Conservation (phyloP, 2,888 invertebrate genomes). For the Ischnus inquisitorius region DNA sequence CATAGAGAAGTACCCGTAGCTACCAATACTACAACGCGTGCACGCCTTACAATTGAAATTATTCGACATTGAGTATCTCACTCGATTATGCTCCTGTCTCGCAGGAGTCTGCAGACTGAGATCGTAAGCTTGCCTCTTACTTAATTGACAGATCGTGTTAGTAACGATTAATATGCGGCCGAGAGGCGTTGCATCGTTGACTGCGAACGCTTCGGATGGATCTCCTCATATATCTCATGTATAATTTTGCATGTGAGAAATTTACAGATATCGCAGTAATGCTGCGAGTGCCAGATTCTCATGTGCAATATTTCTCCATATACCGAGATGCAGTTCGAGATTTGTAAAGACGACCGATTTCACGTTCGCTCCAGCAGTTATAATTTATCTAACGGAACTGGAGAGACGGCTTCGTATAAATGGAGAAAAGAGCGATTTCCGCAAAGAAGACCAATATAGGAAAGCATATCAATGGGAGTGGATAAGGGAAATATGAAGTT, state of each 20-base stretch:
- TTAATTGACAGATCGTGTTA: conserved; percentile 66
- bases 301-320: neutral
- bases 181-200: conserved; percentile 2
- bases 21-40: neutral
- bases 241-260: neutral
- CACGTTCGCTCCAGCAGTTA: conserved; percentile 33
- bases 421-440: conserved; percentile 38
- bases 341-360: conserved; percentile 25
- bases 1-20: conserved; percentile 59
- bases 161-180: conserved; percentile 66
- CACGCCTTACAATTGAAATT: conserved; percentile 47
- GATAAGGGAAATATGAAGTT: conserved; percentile 24
- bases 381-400: conserved; percentile 37
- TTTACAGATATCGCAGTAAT: neutral
- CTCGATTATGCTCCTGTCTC: conserved; percentile 56
- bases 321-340: conserved; percentile 37
- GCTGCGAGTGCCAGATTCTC: neutral
- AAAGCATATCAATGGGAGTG: neutral
- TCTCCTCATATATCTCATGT: neutral
- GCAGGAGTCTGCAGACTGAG: conserved; percentile 57
- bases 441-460: conserved; percentile 20
- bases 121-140: conserved; percentile 38
- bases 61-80: conserved; percentile 40
- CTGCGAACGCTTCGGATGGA: neutral
- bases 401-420: conserved; percentile 40